Evolutionary conservation across 2,888 invertebrate species (phyloP), one percentile per base, ranked within the genome.

Genomic region (Zygogramma bicolorata): DNA sequence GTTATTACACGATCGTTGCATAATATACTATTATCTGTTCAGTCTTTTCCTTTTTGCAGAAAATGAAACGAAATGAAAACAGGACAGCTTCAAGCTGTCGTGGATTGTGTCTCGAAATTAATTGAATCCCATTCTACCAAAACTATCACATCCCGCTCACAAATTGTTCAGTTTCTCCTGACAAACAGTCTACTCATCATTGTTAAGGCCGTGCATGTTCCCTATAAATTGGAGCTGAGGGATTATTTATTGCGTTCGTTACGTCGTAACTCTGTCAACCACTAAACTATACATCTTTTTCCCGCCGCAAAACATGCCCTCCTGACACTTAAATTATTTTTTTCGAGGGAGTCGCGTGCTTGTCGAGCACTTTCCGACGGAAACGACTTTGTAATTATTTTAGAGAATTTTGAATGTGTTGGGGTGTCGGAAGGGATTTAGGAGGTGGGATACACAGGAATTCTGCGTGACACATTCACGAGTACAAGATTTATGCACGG

Each of bases 251-350:
- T 63, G 69, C 66, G 65, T 71, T 74, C 71, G 71, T 74, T 74
- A 69, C 71, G 71, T 74, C 68, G 69, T 70, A 69, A 63, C 60
- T 38, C 63, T 70, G 74, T 70, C 71, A 71, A 38, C 67, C 67
- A 57, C 74, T 74, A 62, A 74, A 74, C 74, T 74, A 74, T 74
- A 71, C 74, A 67, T 74, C 71, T 74, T 71, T 74, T 74, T 70
- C 69, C 70, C 63, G 63, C 71, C 71, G 60, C 74, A 71, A 63
- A 74, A 69, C 74, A 68, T 68, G 74, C 71, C 70, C 68, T 57
- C 40, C 42, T 69, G 74, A 74, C 74, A 71, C 71, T 74, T 60
- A 63, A 67, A 70, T 74, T 74, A 68, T 69, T 69, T 69, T 73
- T 73, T 67, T 69, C 10, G 66, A 40, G 53, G 25, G 25, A 10